Percentiles rank a stretch among this genome's conserved stretches.
These are phyloP conservation scores for Petrolisthes cinctipes DNA, from an alignment of 2,888 invertebrate genomes.

Conservation along the genomic window DNA sequence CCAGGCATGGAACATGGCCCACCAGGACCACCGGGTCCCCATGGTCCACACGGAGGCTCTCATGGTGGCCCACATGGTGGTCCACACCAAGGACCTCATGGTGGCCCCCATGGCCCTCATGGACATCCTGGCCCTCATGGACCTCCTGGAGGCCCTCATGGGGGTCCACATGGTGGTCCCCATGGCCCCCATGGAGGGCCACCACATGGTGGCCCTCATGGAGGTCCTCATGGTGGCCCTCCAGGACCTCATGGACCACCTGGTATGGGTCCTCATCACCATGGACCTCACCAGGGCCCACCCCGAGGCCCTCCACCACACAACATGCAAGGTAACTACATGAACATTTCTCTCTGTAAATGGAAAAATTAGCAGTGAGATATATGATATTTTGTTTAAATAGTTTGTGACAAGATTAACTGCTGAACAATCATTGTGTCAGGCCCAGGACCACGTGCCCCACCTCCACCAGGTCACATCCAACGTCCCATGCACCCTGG, in stretches of 20 bases:
- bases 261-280: conserved; percentile 68
- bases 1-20: conserved; percentile 69
- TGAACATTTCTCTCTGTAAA: too few relatives aligned
- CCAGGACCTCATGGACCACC: conserved; percentile 70
- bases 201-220: conserved; percentile 71
- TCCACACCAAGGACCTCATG: conserved; percentile 71
- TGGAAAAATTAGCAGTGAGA: background rate
- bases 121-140: conserved; percentile 71
- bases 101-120: conserved; percentile 74
- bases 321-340: conserved; percentile 50
- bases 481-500: conserved; percentile 53
- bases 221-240: conserved; percentile 72
- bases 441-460: conserved; percentile 64
- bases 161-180: conserved; percentile 73
- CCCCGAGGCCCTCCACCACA: conserved; percentile 72
- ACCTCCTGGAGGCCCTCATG: conserved; percentile 68
- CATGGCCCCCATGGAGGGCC: conserved; percentile 72
- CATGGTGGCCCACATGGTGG: conserved; percentile 71
- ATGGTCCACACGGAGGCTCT: conserved; percentile 71
- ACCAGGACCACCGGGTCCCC: conserved; percentile 70
- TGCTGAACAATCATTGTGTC: background rate
- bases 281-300: conserved; percentile 59
- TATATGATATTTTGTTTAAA: background rate
- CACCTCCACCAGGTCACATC: conserved; percentile 73
- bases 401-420: too few relatives aligned